Base-by-base conservation (phyloP, 2,888 invertebrate genomes). In the Zele albiditarsus region DNA sequence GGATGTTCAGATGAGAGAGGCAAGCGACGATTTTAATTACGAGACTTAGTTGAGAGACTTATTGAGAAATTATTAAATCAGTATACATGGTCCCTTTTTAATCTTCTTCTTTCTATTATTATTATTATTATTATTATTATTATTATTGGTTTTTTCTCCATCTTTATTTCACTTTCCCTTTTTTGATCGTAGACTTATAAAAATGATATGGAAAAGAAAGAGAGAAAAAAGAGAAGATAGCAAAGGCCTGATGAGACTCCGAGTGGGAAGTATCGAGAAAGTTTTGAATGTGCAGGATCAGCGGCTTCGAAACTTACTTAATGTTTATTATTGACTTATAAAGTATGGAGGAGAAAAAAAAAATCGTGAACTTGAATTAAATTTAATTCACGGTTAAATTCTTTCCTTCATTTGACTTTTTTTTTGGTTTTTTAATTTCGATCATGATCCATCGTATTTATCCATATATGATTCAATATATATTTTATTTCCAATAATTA, bases 61-160 rank as follows among this genome's bases (percentile, higher is more conserved):
- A 71, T 66, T 73, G 70, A 73, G 69, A 75, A 75, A 76, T 75
- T 62, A 67, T 38, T 23, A 49, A 46, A 76, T 68, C 62, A 31
- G 16, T n/a, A n/a, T n/a, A n/a, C 16, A 20, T 20, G 23, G 33
- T 38, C n/a, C n/a, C n/a, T n/a, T n/a, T n/a, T n/a, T n/a, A n/a
- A 31, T n/a, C n/a, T 3, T n/a, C 38, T 3, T n/a, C 12, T 46
- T n/a, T 46, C 1, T n/a, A 12, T 46, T n/a, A 3, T 6, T 20
- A 8, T 53, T n/a, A 0, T 53, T 6, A 20, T 53, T 20, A n/a
- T n/a, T 16, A n/a, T 46, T 46, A 46, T 8, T n/a, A 23, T 23
- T 0, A 53, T n/a, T 20, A n/a, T n/a, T n/a, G n/a, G n/a, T 23
- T 53, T 23, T 23, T 6, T 53, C 4, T 14, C n/a, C 2, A 20